phyloP scores from a whole-genome alignment of 2,888 invertebrate species.

The Mystacides longicornis region DNA sequence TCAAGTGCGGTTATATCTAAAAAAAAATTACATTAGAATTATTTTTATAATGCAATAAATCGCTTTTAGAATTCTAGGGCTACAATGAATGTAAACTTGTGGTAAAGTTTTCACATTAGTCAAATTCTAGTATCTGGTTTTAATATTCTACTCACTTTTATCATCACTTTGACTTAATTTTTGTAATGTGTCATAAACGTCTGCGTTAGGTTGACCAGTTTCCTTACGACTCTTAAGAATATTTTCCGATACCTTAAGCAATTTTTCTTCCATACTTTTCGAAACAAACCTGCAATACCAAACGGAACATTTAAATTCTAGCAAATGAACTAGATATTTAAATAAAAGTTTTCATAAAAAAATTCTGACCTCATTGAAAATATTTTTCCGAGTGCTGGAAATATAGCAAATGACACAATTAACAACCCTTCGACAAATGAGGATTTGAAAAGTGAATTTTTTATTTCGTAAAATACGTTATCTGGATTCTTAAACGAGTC shows the following conservation, averaged over 20 bases:
- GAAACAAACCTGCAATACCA: slow-evolving; percentile 7
- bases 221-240: slow-evolving; percentile 10
- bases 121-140: neutral
- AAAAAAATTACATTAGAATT: too few relatives aligned
- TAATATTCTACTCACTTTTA: neutral
- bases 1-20: slow-evolving; percentile 2
- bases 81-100: too few relatives aligned
- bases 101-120: too few relatives aligned
- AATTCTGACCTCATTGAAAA: neutral
- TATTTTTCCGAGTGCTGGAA: neutral
- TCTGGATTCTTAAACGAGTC: neutral
- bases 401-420: neutral
- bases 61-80: too few relatives aligned
- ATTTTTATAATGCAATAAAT: too few relatives aligned
- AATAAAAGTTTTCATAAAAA: too few relatives aligned
- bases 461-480: neutral
- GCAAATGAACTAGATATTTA: too few relatives aligned
- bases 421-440: neutral
- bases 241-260: neutral
- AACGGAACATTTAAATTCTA: neutral
- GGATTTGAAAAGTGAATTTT: neutral
- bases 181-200: slow-evolving; percentile 5
- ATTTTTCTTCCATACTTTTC: neutral
- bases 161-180: slow-evolving; percentile 6
- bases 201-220: slow-evolving; percentile 6